Percentiles rank a stretch among this genome's conserved stretches.
phyloP scores from a whole-genome alignment of 2,113 vertebrate genomes.

The Etia nguti region DNA sequence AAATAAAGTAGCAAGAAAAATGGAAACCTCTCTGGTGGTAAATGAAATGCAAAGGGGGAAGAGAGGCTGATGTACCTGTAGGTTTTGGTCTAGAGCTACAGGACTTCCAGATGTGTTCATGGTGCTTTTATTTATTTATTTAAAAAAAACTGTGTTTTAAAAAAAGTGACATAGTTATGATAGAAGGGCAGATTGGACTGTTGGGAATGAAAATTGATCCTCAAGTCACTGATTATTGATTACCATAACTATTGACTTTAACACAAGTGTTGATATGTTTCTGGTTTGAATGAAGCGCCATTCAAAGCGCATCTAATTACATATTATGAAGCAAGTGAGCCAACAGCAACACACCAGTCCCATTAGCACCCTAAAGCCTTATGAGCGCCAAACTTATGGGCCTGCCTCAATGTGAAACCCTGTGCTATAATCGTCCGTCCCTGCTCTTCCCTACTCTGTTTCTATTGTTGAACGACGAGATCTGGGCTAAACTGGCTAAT shows the following conservation, averaged over 20 bases:
- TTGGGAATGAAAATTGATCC: constrained; percentile 3
- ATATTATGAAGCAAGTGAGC: constrained; percentile 18
- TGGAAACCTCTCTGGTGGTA: not conserved
- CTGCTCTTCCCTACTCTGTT: not conserved
- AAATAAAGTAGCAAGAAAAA: not conserved
- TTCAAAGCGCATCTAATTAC: constrained; percentile 24
- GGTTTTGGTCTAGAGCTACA: not conserved
- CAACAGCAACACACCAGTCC: not conserved
- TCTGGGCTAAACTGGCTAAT: constrained; percentile 50
- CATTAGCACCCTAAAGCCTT: not conserved
- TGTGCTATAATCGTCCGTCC: constrained; percentile 9
- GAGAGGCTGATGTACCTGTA: not conserved
- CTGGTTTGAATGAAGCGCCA: not conserved
- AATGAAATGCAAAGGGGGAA: not conserved
- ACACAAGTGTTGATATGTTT: constrained; percentile 21
- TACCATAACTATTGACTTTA: constrained; percentile 20
- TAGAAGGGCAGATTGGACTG: not conserved
- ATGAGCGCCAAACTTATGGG: constrained; percentile 8
- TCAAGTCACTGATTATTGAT: not conserved
- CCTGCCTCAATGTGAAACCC: not conserved
- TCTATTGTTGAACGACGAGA: constrained; percentile 26
- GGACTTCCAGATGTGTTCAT: not conserved
- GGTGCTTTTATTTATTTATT: not conserved
- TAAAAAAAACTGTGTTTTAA: not conserved
- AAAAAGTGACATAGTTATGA: not conserved